These are phyloP conservation scores for Epizoanthus rinbou DNA, from an alignment of 92 coral and sea anemone species.

Conservation along the genomic window DNA sequence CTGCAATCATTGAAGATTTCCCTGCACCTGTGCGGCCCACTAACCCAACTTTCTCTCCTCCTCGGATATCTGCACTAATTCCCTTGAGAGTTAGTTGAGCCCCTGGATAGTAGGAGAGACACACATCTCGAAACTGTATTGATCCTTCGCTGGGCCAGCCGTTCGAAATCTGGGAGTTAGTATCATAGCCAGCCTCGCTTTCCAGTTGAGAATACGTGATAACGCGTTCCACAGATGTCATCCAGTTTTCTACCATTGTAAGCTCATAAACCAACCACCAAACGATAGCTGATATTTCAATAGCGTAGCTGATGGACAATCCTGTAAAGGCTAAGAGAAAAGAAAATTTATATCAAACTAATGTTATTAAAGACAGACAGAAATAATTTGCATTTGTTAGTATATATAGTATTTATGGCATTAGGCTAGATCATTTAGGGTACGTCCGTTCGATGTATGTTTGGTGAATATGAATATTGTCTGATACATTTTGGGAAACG, in stretches of 20 bases:
- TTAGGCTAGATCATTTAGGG: too few species aligned
- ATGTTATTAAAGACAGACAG: too few species aligned
- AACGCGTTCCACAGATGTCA: slow-evolving; percentile 41
- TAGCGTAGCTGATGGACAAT: slow-evolving; percentile 39
- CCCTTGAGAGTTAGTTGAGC: slow-evolving; percentile 23
- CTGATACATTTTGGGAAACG: too few species aligned
- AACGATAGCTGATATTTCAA: slow-evolving; percentile 30
- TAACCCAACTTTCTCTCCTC: slow-evolving; percentile 32
- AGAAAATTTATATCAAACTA: too few species aligned
- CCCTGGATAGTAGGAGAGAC: slow-evolving; percentile 16
- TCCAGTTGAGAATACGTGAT: slow-evolving; percentile 16
- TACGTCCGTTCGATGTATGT: too few species aligned
- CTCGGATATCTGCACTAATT: slow-evolving; percentile 11
- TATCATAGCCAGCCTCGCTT: slow-evolving; percentile 22
- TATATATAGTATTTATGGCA: too few species aligned
- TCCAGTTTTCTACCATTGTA: slow-evolving; percentile 37
- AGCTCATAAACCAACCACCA: slow-evolving; percentile 39
- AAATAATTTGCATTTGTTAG: too few species aligned
- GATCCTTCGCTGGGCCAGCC: slow-evolving; percentile 57
- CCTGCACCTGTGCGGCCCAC: slow-evolving; percentile 38
- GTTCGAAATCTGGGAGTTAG: slow-evolving; percentile 36
- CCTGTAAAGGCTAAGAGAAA: slow-evolving; percentile 10
- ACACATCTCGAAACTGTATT: slow-evolving; percentile 41
- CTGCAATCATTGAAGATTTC: slow-evolving; percentile 28
- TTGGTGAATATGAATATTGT: too few species aligned